Evolutionary conservation across 2,888 invertebrate species (phyloP).

Genomic region (Papilio elwesi): DNA sequence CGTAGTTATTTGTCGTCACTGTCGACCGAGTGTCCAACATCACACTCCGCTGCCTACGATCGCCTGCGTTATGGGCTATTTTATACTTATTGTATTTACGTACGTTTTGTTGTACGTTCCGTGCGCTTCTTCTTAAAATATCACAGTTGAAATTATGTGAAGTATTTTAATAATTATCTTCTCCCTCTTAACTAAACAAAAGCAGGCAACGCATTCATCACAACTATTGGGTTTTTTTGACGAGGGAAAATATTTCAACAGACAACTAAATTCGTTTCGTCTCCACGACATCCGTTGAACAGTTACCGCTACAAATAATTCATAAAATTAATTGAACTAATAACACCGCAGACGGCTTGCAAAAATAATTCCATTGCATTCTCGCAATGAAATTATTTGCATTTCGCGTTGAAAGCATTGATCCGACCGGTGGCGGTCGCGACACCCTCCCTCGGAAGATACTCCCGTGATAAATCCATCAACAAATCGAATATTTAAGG

Average conservation of each 20-base stretch:
- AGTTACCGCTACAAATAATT: conserved; percentile 50
- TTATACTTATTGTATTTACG: too few relatives aligned
- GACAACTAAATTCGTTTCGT: not conserved
- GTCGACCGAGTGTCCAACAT: too few relatives aligned
- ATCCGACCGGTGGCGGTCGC: conserved; percentile 20
- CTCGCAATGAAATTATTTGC: conserved; percentile 38
- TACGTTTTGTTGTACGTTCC: too few relatives aligned
- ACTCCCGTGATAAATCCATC: conserved; percentile 18
- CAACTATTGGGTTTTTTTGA: too few relatives aligned
- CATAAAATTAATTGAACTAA: conserved; percentile 56
- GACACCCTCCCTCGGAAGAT: conserved; percentile 25
- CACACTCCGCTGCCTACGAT: too few relatives aligned
- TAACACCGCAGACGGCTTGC: conserved; percentile 47
- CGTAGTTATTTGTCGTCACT: too few relatives aligned
- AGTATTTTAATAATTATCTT: too few relatives aligned
- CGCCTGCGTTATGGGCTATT: too few relatives aligned
- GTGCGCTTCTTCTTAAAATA: too few relatives aligned
- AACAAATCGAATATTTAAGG: conserved; percentile 18
- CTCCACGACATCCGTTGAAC: conserved; percentile 18
- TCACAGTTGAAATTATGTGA: too few relatives aligned
- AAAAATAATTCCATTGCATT: conserved; percentile 40
- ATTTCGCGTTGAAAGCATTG: conserved; percentile 39
- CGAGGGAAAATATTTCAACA: not conserved
- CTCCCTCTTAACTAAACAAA: too few relatives aligned
- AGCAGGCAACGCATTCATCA: too few relatives aligned